Conservation (phyloP, 2,113 vertebrate genomes). For the Paramormyrops kingsleyae region DNA sequence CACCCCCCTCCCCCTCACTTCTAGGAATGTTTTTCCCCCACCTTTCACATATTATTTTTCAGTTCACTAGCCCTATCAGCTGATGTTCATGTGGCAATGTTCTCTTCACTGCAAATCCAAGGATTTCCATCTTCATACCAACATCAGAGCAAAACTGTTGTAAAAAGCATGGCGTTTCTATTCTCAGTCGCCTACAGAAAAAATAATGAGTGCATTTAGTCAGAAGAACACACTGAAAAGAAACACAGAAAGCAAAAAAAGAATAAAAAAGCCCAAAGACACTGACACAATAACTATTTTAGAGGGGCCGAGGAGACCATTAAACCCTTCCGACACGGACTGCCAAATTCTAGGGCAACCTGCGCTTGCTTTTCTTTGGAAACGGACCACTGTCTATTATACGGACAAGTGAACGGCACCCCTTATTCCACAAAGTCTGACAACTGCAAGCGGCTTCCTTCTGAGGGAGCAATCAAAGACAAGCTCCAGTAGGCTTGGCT, state of each 20-base stretch:
- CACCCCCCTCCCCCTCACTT: conserved; percentile 5
- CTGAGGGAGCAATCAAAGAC: not conserved
- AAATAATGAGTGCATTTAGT: not conserved
- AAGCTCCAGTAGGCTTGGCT: not conserved
- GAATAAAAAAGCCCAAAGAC: not conserved
- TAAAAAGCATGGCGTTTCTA: not conserved
- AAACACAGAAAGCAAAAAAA: not conserved
- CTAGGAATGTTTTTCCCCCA: not conserved
- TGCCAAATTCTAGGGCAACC: not conserved
- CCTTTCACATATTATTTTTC: conserved; percentile 8
- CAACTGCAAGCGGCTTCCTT: not conserved
- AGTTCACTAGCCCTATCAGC: not conserved
- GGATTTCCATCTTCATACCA: not conserved
- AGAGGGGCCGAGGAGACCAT: not conserved
- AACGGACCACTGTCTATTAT: conserved; percentile 1
- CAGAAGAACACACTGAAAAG: not conserved
- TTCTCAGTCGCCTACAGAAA: not conserved
- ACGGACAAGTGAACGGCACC: not conserved
- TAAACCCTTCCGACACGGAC: not conserved
- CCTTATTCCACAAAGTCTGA: conserved; percentile 3
- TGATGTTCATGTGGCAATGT: not conserved
- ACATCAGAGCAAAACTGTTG: not conserved
- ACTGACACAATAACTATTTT: not conserved
- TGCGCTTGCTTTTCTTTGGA: conserved; percentile 10
- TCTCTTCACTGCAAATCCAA: not conserved